Percentiles rank a stretch among this genome's conserved stretches.
Conservation (phyloP, 2,113 vertebrate species). For the Panthera tigris region DNA sequence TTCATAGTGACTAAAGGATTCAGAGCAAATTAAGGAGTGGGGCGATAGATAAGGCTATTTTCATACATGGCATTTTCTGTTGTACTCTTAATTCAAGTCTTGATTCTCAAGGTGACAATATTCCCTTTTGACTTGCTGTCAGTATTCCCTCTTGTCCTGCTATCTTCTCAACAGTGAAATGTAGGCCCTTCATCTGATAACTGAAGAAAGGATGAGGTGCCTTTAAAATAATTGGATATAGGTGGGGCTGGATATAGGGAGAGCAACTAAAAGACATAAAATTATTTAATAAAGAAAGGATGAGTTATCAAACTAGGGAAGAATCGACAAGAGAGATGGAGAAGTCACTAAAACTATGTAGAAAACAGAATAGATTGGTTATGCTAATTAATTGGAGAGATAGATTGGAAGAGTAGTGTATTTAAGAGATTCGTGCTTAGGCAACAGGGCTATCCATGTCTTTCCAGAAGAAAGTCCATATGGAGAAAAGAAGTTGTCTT, state of each 20-base stretch:
- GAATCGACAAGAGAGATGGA: not conserved
- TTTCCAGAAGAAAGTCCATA: not conserved
- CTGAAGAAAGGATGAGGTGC: not conserved
- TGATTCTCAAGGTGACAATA: not conserved
- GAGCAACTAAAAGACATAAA: not conserved
- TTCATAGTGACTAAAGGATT: not conserved
- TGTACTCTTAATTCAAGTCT: not conserved
- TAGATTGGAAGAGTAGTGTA: not conserved
- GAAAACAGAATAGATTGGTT: not conserved
- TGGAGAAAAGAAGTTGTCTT: not conserved
- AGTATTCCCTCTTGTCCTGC: not conserved
- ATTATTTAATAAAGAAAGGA: not conserved
- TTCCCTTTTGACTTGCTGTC: not conserved
- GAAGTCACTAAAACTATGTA: not conserved
- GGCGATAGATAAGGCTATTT: not conserved
- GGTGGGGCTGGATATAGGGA: not conserved
- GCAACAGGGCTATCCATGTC: not conserved
- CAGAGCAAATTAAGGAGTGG: not conserved
- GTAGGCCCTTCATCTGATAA: not conserved
- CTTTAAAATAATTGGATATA: not conserved
- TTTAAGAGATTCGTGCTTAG: not conserved
- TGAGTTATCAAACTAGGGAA: not conserved
- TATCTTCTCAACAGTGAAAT: not conserved
- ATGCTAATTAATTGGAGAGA: not conserved
- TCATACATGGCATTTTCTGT: not conserved